These are phyloP conservation scores for Hiodon alosoides DNA, from an alignment of 2,113 vertebrate genomes.

Conservation along the genomic window DNA sequence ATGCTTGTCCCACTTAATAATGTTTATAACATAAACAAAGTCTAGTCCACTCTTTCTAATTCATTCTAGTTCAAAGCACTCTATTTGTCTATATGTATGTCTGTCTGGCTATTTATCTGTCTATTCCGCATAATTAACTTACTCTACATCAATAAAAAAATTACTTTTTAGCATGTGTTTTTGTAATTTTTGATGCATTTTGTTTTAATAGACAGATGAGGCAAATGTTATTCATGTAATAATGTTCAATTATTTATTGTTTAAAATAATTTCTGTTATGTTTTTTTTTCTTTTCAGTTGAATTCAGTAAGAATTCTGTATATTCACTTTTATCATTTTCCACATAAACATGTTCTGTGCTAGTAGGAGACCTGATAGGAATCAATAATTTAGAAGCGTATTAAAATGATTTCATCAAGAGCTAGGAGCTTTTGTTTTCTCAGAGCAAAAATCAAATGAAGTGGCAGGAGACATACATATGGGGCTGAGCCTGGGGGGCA, in stretches of 20 bases:
- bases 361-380: constrained; percentile 14
- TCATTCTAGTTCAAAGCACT: neutral
- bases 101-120: too few species aligned
- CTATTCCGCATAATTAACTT: too few species aligned
- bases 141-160: too few species aligned
- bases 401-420: constrained; percentile 26
- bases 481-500: neutral
- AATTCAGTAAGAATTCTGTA: constrained; percentile 16
- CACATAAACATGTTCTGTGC: constrained; percentile 13
- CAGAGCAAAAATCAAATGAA: constrained; percentile 23
- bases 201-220: constrained; percentile 7
- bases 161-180: neutral
- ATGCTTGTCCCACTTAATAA: constrained; percentile 2
- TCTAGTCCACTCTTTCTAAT: neutral
- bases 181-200: neutral
- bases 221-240: constrained; percentile 6
- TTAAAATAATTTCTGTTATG: constrained; percentile 10
- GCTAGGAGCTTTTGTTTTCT: constrained; percentile 22
- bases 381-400: constrained; percentile 26
- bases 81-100: too few species aligned
- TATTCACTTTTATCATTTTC: constrained; percentile 27
- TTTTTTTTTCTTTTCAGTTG: constrained; percentile 8
- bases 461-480: constrained; percentile 11
- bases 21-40: neutral
- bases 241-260: constrained; percentile 26